phyloP scores from a whole-genome alignment of 1,140 invertebrate species.

The Chironomus striatipennis region DNA sequence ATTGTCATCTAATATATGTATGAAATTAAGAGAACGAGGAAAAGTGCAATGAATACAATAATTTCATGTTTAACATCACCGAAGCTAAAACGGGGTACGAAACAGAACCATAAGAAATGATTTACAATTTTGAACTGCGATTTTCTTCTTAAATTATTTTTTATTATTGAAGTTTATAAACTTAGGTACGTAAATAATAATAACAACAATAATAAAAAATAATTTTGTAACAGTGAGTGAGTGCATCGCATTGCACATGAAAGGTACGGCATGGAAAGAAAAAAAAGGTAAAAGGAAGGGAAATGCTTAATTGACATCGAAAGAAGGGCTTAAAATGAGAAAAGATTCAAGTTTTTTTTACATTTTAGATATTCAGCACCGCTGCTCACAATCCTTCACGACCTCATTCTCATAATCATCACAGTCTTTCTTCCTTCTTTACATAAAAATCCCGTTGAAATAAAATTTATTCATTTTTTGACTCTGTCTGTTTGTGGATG shows the following conservation, averaged over 20 bases:
- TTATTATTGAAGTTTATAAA: too few species aligned
- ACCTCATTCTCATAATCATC: not conserved
- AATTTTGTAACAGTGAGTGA: not conserved
- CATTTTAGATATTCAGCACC: too few species aligned
- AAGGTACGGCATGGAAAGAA: not conserved
- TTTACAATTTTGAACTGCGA: constrained; percentile 23
- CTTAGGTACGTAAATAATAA: too few species aligned
- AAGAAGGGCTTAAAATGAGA: not conserved
- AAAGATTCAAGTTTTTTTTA: constrained; percentile 3
- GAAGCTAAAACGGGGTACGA: not conserved
- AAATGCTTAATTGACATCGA: constrained; percentile 18
- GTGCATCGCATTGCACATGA: not conserved
- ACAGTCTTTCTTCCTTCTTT: not conserved
- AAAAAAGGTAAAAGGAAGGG: not conserved
- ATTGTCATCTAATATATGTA: not conserved
- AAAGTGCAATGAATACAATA: constrained; percentile 21
- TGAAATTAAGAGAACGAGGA: not conserved
- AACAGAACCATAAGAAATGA: not conserved
- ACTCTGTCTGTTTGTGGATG: not conserved
- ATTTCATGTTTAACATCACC: constrained; percentile 2
- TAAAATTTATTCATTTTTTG: not conserved
- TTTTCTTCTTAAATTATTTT: not conserved
- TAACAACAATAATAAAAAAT: too few species aligned
- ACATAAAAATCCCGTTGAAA: not conserved
- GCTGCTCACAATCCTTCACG: not conserved